These are phyloP conservation scores for Oscheius sp. DNA, from an alignment of 2,888 invertebrate species.

Conservation along the genomic window DNA sequence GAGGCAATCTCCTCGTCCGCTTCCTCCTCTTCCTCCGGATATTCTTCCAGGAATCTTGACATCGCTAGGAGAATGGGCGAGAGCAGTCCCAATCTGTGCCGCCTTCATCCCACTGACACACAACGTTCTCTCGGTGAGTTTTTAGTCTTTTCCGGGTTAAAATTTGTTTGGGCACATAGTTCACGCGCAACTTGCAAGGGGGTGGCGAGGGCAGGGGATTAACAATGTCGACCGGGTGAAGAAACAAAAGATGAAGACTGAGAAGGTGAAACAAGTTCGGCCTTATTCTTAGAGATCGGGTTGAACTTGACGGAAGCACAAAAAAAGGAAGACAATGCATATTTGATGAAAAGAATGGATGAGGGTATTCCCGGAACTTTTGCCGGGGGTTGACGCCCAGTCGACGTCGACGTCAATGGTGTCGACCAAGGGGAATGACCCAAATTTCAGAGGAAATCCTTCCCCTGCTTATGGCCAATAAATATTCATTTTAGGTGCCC, in stretches of 20 bases:
- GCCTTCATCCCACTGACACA: conserved; percentile 54
- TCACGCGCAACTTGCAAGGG: conserved; percentile 1
- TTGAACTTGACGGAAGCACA: too few relatives aligned
- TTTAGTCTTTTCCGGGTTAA: neutral
- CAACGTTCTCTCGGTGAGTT: conserved; percentile 48
- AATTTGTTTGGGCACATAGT: conserved; percentile 16
- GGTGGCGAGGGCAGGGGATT: conserved; percentile 1
- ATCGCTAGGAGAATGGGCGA: conserved; percentile 51
- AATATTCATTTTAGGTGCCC: conserved; percentile 17
- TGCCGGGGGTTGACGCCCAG: too few relatives aligned
- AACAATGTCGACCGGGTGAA: conserved; percentile 1
- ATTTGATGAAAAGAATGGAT: neutral
- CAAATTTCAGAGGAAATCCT: too few relatives aligned
- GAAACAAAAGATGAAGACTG: neutral
- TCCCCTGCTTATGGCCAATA: neutral
- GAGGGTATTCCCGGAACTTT: neutral
- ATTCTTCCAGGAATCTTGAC: conserved; percentile 25
- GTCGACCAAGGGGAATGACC: too few relatives aligned
- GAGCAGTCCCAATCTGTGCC: conserved; percentile 55
- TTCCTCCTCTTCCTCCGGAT: too few relatives aligned
- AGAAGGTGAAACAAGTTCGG: neutral
- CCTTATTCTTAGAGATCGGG: too few relatives aligned
- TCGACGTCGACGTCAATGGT: too few relatives aligned
- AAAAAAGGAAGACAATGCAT: too few relatives aligned
- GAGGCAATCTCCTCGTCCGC: too few relatives aligned